Base-by-base conservation (phyloP, 2,888 invertebrate genomes). In the Arctia plantaginis region DNA sequence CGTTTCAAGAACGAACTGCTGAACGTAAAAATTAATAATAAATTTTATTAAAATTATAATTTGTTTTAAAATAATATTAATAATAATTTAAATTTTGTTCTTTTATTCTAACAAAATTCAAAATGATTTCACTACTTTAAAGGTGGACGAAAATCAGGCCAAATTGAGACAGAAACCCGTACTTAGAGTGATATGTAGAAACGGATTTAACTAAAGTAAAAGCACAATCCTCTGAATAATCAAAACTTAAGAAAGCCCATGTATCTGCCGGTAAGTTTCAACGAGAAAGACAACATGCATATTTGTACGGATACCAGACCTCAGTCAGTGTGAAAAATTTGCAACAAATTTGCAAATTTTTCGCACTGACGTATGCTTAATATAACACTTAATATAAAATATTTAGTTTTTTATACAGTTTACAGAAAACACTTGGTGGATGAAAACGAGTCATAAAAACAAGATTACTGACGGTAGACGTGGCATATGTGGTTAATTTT, bases 401-500 rank as follows among this genome's bases (percentile, higher is more conserved):
- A 15, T 62, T 30, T 30, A 62, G 30, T 6, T 30, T 8, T 62
- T 59, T 62, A 30, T 30, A 18, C 27, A 62, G 62, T 30, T 62
- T 30, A 62, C 15, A 27, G 18, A 62, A 62, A 30, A 30, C 15
- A 27, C 27, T 62, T 8, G 62, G 30, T 18, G 30, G 30, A 18
- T 62, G 59, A 51, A 51, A 51, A 51, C 12, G 62, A 30, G 18
- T 30, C 30, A 62, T 15, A 8, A 62, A 62, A 62, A 62, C 30
- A 62, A 30, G 8, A 62, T 55, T 12, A 55, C 30, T 18, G 35
- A 10, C 65, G 3, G 23, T 33, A n/a, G 39, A 62, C 20, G 30
- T 44, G 33, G 27, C 8, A 13, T 59, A 47, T 44, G 66, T 75
- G 66, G 72, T 80, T 76, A 69, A 77, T 76, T 84, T 76, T 72